Conservation (phyloP, 2,113 vertebrate genomes). For the Hyla sarda region DNA sequence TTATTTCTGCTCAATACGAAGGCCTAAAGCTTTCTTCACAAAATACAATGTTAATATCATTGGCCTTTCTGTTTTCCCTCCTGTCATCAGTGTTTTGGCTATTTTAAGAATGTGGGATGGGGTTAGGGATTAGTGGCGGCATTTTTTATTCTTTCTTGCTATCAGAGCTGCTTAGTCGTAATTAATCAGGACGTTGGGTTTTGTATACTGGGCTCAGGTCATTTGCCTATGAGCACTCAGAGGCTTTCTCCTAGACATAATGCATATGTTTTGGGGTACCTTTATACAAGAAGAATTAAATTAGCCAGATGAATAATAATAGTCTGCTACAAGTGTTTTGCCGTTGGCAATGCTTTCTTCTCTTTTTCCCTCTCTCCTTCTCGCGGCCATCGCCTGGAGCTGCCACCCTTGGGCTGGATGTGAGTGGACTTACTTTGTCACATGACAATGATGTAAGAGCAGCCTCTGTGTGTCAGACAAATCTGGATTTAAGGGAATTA, state of each 20-base stretch:
- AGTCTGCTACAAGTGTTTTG: constrained; percentile 82
- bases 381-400: constrained; percentile 78
- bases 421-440: constrained; percentile 78
- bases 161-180: constrained; percentile 84
- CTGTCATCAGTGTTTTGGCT: constrained; percentile 80
- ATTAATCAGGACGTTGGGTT: constrained; percentile 86
- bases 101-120: constrained; percentile 85
- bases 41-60: constrained; percentile 62
- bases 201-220: constrained; percentile 82
- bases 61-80: constrained; percentile 75
- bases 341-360: constrained; percentile 77
- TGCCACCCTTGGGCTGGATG: constrained; percentile 75
- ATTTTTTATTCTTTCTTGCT: constrained; percentile 75
- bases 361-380: constrained; percentile 46
- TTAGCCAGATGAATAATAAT: constrained; percentile 82
- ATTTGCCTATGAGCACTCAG: constrained; percentile 80
- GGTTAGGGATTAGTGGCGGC: constrained; percentile 80
- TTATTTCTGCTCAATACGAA: neutral
- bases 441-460: constrained; percentile 82
- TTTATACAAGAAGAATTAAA: constrained; percentile 83
- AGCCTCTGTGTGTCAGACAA: constrained; percentile 82
- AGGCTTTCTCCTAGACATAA: constrained; percentile 77
- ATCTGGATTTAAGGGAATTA: constrained; percentile 88
- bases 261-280: constrained; percentile 82
- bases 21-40: neutral